Evolutionary conservation across 1,140 invertebrate species (phyloP).

Genomic region (Formica exsecta): DNA sequence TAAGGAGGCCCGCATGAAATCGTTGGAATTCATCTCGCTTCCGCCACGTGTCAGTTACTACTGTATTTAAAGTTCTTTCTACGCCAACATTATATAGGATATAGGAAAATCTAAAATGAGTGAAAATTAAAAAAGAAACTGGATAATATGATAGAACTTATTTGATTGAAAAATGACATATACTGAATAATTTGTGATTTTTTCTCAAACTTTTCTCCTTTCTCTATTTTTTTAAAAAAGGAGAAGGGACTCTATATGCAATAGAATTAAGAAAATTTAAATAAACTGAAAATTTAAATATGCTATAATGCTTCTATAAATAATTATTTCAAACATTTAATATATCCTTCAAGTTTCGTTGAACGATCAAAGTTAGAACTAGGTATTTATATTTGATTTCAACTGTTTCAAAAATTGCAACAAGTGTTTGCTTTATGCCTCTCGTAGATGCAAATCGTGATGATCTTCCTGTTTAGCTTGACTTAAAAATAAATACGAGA

Average conservation of each 20-base stretch:
- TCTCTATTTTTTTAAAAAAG: neutral
- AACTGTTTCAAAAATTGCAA: constrained; percentile 8
- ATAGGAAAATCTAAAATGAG: neutral
- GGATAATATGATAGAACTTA: neutral
- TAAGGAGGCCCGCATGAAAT: constrained; percentile 74
- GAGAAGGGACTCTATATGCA: neutral
- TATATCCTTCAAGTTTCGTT: neutral
- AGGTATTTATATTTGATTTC: neutral
- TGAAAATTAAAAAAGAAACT: neutral
- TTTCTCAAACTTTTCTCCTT: too few relatives aligned
- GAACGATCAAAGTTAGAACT: neutral
- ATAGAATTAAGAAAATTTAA: neutral
- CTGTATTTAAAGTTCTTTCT: constrained; percentile 79
- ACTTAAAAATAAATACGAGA: constrained; percentile 53
- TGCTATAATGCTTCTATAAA: neutral
- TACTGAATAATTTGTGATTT: neutral
- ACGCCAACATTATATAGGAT: neutral
- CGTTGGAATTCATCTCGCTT: constrained; percentile 79
- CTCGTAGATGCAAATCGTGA: neutral
- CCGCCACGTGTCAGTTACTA: constrained; percentile 72
- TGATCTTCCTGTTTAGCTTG: constrained; percentile 23
- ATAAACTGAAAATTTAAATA: neutral
- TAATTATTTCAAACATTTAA: neutral
- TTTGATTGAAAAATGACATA: neutral
- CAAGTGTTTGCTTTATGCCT: constrained; percentile 28